Base-by-base conservation (phyloP, 2,113 vertebrate species). In the Sylvia atricapilla region DNA sequence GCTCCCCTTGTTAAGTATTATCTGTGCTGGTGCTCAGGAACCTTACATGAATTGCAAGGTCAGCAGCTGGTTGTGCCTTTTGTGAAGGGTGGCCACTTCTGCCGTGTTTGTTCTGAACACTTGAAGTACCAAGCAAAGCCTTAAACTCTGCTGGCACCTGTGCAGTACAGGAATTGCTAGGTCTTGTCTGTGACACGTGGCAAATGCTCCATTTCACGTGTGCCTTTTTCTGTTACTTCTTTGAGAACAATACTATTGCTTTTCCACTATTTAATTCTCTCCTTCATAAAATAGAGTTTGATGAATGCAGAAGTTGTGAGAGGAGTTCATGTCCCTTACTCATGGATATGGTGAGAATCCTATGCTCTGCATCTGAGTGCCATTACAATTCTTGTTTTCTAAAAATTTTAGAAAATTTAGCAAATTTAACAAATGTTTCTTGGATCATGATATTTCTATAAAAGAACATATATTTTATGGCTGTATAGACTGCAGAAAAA, bases 131-230 rank as follows among this genome's bases (percentile, higher is more conserved):
- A n/a, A 43, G 39, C 23, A 64, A 27, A 79, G 39, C 19, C 73
- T 35, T 62, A 25, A 84, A 25, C 33, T 33, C 15, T 43, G 0
- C 43, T 31, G 2, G 15, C 25, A 7, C 27, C 22, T 1, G 1
- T 15, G 30, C 64, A 33, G 39, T 43, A 5, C 2, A 1, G 20
- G 14, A 73, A 18, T 49, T 50, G 20, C 59, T 39, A 6, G 15
- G 23, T 63, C 43, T 35, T n/a, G 23, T 31, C 37, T 53, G 37
- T 68, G n/a, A 19, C 6, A 1, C 2, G 12, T 56, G 21, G 41
- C 30, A 59, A 44, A 23, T 0, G 0, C 16, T 58, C 8, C 13
- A 14, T 73, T 79, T 55, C n/a, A 15, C 0, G 0, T 28, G 5
- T 6, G 2, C 46, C 25, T 53, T 53, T 24, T 72, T 43, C 17